Percentiles rank a stretch among this genome's conserved stretches.
Evolutionary conservation across 1,140 invertebrate species (phyloP).

Genomic region (Piezodorus guildinii): DNA sequence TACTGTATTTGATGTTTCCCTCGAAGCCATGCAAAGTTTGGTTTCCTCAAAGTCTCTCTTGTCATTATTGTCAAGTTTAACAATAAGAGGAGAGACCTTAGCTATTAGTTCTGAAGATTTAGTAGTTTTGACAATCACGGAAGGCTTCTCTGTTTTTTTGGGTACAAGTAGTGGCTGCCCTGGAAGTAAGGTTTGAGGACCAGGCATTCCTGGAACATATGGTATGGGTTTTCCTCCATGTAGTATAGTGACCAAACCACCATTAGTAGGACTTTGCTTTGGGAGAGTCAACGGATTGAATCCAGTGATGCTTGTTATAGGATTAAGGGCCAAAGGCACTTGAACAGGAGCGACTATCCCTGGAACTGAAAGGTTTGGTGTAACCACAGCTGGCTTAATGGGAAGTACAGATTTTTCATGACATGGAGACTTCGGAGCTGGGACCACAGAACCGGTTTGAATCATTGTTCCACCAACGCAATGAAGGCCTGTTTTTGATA

Average conservation of each 20-base stretch:
- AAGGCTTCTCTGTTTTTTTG: constrained; percentile 16
- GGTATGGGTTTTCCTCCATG: constrained; percentile 61
- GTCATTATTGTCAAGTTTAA: neutral
- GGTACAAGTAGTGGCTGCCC: constrained; percentile 27
- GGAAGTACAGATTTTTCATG: constrained; percentile 44
- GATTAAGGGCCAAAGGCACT: constrained; percentile 33
- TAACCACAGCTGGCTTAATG: constrained; percentile 44
- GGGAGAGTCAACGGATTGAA: constrained; percentile 54
- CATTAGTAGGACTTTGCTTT: constrained; percentile 20
- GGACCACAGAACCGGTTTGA: constrained; percentile 38
- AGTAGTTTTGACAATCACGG: constrained; percentile 25
- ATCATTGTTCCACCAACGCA: constrained; percentile 33
- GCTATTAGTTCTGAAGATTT: neutral
- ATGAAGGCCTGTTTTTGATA: constrained; percentile 35
- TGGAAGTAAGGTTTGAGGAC: constrained; percentile 39
- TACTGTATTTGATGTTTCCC: neutral
- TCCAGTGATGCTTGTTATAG: constrained; percentile 46
- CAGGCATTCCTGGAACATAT: constrained; percentile 75
- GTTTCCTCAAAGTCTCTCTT: neutral
- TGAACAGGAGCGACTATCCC: constrained; percentile 29
- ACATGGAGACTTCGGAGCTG: constrained; percentile 5
- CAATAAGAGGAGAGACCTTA: neutral
- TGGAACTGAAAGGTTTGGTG: constrained; percentile 41
- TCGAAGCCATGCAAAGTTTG: neutral
- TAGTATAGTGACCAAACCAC: constrained; percentile 31